Conservation (phyloP, 1,140 invertebrate species). For the Bombus confusus region DNA sequence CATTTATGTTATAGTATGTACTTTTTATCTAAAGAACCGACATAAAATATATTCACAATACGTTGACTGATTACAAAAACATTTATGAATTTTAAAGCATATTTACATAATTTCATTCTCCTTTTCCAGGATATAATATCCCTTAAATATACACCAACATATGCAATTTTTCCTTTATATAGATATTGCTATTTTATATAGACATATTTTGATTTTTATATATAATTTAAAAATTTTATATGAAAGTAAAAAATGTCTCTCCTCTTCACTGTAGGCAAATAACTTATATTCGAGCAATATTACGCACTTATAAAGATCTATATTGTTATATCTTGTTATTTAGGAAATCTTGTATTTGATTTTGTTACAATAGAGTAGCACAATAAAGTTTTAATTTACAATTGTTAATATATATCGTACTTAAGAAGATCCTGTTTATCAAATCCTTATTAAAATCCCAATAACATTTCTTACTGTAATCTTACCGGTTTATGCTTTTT, state of each 20-base stretch:
- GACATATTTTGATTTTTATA: slow-evolving; percentile 17
- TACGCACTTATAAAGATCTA: slow-evolving; percentile 20
- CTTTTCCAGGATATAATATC: slow-evolving; percentile 19
- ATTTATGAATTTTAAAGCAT: slow-evolving; percentile 28
- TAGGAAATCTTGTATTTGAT: slow-evolving; percentile 27
- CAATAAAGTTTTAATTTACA: slow-evolving; percentile 24
- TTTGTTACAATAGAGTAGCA: slow-evolving; percentile 6
- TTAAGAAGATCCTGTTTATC: slow-evolving; percentile 24
- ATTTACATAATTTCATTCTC: slow-evolving; percentile 53
- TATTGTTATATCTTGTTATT: slow-evolving; percentile 14
- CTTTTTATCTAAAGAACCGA: not conserved
- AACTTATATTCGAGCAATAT: slow-evolving; percentile 20
- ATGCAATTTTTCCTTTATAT: not conserved
- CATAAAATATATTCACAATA: slow-evolving; percentile 26
- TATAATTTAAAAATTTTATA: slow-evolving; percentile 38
- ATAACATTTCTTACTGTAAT: not conserved
- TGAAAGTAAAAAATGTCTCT: slow-evolving; percentile 49
- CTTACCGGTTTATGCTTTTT: not conserved
- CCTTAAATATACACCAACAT: not conserved
- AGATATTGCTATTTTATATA: slow-evolving; percentile 11
- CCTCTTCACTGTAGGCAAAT: slow-evolving; percentile 12
- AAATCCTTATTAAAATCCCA: no score
- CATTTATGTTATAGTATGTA: slow-evolving; percentile 15
- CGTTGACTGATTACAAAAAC: slow-evolving; percentile 3
- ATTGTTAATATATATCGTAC: slow-evolving; percentile 16